These are phyloP conservation scores for Brachionus angularis DNA, from an alignment of 1,140 invertebrate species.

Conservation along the genomic window DNA sequence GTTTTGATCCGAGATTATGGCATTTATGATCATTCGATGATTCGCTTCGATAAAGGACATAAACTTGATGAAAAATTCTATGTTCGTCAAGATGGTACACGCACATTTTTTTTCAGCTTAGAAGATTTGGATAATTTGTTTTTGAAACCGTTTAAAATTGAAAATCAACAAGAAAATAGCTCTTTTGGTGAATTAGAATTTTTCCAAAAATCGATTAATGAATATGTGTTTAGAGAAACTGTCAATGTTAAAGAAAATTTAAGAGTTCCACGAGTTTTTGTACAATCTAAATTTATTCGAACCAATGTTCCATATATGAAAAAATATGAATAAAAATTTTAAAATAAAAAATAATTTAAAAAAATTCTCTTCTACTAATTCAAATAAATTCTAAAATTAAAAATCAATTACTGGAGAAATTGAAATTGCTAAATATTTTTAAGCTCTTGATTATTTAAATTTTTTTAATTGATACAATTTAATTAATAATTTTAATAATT, in stretches of 20 bases:
- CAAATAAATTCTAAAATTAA: too few relatives aligned
- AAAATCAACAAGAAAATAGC: neutral
- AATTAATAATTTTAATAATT: too few relatives aligned
- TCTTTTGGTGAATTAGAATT: neutral
- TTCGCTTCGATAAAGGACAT: constrained; percentile 69
- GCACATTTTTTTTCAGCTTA: constrained; percentile 55
- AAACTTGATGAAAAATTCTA: constrained; percentile 67
- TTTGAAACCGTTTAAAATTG: too few relatives aligned
- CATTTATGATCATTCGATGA: constrained; percentile 56
- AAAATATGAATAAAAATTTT: neutral
- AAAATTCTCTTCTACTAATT: too few relatives aligned
- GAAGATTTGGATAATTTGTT: constrained; percentile 43
- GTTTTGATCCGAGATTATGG: constrained; percentile 58
- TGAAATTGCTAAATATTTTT: too few relatives aligned
- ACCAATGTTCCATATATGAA: neutral
- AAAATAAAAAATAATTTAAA: neutral
- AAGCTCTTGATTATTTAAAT: too few relatives aligned
- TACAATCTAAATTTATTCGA: constrained; percentile 42
- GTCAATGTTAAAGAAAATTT: constrained; percentile 44
- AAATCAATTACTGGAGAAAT: too few relatives aligned
- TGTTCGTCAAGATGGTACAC: constrained; percentile 58
- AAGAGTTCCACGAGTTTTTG: constrained; percentile 37
- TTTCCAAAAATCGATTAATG: constrained; percentile 9
- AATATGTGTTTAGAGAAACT: constrained; percentile 40
- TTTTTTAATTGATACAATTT: too few relatives aligned